phyloP scores from a whole-genome alignment of 2,888 invertebrate genomes.

The Athalia rosae region DNA sequence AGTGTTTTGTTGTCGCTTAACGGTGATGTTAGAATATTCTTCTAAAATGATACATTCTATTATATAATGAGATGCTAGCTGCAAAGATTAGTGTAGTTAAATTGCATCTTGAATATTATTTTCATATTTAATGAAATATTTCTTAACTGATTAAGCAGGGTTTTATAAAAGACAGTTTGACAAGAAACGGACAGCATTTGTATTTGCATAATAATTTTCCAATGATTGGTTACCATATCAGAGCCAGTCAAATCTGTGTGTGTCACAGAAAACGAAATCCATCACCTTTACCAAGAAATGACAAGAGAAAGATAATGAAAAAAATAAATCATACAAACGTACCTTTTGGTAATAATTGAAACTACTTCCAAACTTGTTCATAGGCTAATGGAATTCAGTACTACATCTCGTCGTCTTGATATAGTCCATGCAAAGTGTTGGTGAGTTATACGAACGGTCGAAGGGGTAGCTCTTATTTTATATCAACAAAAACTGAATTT shows the following conservation, averaged over 20 bases:
- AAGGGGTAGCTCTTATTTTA: conserved; percentile 15
- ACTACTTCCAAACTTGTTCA: conserved; percentile 67
- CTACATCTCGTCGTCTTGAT: conserved; percentile 67
- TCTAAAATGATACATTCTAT: conserved; percentile 55
- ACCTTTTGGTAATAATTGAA: conserved; percentile 63
- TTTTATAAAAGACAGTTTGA: too few species aligned
- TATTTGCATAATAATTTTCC: too few species aligned
- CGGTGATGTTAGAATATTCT: conserved; percentile 63
- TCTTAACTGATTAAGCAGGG: too few species aligned
- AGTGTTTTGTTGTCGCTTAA: conserved; percentile 66
- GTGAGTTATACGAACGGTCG: conserved; percentile 61
- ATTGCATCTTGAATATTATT: not conserved
- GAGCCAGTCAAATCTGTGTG: not conserved
- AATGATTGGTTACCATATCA: not conserved
- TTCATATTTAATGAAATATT: not conserved
- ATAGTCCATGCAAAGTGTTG: conserved; percentile 69
- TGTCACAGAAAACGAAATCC: conserved; percentile 1
- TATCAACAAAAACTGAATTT: not conserved
- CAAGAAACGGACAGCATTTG: too few species aligned
- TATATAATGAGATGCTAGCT: not conserved
- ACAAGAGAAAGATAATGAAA: conserved; percentile 35
- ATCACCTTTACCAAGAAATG: conserved; percentile 30
- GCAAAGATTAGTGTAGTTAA: too few species aligned
- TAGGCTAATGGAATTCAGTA: conserved; percentile 68
- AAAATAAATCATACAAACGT: conserved; percentile 56